These are phyloP conservation scores for Danionella cerebrum DNA, from an alignment of 2,113 vertebrate species.

Conservation along the genomic window DNA sequence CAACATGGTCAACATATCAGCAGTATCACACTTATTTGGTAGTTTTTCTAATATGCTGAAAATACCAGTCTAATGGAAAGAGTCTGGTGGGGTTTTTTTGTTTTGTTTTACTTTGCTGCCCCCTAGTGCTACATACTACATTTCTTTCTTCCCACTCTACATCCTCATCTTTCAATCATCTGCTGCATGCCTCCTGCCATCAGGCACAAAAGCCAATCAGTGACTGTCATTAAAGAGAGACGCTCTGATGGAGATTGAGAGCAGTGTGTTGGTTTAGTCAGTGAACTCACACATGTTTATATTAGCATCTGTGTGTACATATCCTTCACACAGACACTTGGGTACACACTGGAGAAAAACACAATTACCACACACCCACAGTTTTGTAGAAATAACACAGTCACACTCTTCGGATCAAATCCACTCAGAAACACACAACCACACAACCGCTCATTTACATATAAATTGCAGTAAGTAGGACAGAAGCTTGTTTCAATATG, in stretches of 20 bases:
- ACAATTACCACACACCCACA: conserved; percentile 9
- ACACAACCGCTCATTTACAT: conserved; percentile 38
- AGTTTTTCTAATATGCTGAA: no score
- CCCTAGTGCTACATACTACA: conserved; percentile 47
- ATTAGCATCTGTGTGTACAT: conserved; percentile 8
- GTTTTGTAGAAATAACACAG: neutral
- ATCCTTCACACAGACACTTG: neutral
- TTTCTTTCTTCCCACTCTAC: neutral
- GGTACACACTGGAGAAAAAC: neutral
- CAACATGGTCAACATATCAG: no score
- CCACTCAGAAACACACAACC: neutral
- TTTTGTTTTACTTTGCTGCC: conserved; percentile 31
- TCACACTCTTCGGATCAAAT: neutral
- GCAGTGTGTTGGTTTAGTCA: neutral
- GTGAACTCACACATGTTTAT: neutral
- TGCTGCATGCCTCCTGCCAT: neutral
- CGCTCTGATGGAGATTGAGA: neutral
- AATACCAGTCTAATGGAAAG: no score
- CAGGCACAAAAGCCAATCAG: conserved; percentile 12
- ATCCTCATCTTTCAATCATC: neutral
- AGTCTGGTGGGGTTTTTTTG: no score
- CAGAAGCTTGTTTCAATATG: conserved; percentile 29
- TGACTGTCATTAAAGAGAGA: conserved; percentile 8
- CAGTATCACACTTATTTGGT: no score
- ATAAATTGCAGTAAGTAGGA: conserved; percentile 38